phyloP scores from a whole-genome alignment of 1,140 invertebrate genomes.

The Drosophila bocqueti region DNA sequence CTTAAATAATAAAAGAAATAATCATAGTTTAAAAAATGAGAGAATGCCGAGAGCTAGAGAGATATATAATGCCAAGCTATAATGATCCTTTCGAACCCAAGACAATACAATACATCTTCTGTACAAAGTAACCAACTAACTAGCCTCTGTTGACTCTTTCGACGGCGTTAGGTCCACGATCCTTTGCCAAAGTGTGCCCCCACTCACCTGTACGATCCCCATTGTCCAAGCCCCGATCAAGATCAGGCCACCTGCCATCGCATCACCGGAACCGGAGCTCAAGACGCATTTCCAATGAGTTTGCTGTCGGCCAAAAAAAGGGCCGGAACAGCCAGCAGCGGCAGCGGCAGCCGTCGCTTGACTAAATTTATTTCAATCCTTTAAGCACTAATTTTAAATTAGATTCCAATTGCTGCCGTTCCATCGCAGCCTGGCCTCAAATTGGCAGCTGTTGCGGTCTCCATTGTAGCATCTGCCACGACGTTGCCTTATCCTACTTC shows the following conservation, averaged over 20 bases:
- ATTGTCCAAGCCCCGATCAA: slow-evolving; percentile 25
- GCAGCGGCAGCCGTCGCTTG: slow-evolving; percentile 64
- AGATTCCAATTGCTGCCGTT: slow-evolving; percentile 72
- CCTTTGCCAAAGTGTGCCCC: background rate
- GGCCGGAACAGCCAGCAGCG: slow-evolving; percentile 26
- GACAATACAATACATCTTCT: background rate
- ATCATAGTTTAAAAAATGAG: background rate
- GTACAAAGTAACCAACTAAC: background rate
- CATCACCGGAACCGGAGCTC: slow-evolving; percentile 59
- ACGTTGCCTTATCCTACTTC: slow-evolving; percentile 18
- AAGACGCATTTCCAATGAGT: slow-evolving; percentile 75
- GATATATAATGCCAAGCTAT: too few species aligned
- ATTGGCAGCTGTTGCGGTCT: slow-evolving; percentile 69
- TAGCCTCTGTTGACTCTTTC: background rate
- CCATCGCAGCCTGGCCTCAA: slow-evolving; percentile 1
- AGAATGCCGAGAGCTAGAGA: background rate
- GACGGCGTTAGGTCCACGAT: background rate
- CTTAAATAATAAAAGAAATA: slow-evolving; percentile 1
- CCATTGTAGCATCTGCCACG: slow-evolving; percentile 61
- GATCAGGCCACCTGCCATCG: slow-evolving; percentile 74
- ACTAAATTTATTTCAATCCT: slow-evolving; percentile 82
- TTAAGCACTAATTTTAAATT: slow-evolving; percentile 83
- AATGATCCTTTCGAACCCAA: background rate
- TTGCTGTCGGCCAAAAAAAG: slow-evolving; percentile 34
- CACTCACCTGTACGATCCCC: slow-evolving; percentile 1